Base-by-base conservation (phyloP, 2,888 invertebrate species). In the Lasioglossum leucozonium region DNA sequence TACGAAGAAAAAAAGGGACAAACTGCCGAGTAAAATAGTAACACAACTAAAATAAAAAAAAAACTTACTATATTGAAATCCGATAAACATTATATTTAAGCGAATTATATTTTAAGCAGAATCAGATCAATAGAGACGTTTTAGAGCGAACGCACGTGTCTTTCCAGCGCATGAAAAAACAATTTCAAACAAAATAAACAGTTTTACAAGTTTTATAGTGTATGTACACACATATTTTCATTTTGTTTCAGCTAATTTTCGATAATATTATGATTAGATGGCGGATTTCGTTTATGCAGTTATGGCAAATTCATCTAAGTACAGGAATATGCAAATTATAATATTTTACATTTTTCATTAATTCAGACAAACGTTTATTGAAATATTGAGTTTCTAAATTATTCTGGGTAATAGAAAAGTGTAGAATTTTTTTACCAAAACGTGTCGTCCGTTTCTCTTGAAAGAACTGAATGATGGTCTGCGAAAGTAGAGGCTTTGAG, bases 71-170 rank as follows among this genome's bases (percentile, higher is more conserved):
- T 40, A 67, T 44, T 34, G 34, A 47, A 76, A 76, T 47, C 44
- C 47, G 67, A 77, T 34, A 65, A 65, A 65, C 65, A 34, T 65
- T 65, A 30, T 65, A 65, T 65, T 65, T 65, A 65, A 65, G 10
- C 34, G 65, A 65, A 34, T 18, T 65, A 65, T 65, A 65, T 65
- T 34, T 34, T 65, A 65, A 65, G 65, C 34, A 65, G 8, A 65
- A 65, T 65, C 65, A 6, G 34, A 65, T 65, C 65, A 30, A 65
- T 65, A 65, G 18, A 34, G 65, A 65, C 16, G 34, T 30, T 65
- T 65, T 18, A 65, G 65, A 65, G 34, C 34, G 65, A 34, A 34
- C 18, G 65, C 11, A 2, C 26, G 58, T 62, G 26, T 26, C 16
- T 16, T 62, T 62, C 30, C 26, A 62, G 26, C 26, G 30, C 30